Evolutionary conservation across 2,113 vertebrate genomes (phyloP).

Genomic region (Gymnocephalus cernua): DNA sequence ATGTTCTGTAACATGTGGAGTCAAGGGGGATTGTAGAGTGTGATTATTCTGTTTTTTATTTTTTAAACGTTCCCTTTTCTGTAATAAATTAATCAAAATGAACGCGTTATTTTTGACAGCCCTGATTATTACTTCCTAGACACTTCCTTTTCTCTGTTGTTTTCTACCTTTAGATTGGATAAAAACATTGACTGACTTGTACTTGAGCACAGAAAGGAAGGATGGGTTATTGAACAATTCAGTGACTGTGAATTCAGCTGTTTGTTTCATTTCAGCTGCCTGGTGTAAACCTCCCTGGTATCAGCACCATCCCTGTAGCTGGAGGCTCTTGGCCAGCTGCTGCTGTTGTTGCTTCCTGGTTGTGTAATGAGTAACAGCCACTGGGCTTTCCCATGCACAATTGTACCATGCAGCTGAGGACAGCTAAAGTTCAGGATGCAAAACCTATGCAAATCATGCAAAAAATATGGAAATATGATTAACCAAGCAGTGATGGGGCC

Average conservation of each 20-base stretch:
- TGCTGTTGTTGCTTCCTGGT: conserved; percentile 54
- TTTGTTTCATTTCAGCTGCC: conserved; percentile 38
- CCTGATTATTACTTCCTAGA: too few species aligned
- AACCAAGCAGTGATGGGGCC: not conserved
- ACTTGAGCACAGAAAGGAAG: not conserved
- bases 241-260: conserved; percentile 40
- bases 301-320: conserved; percentile 24
- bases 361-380: conserved; percentile 61
- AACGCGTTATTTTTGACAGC: too few species aligned
- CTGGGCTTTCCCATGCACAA: conserved; percentile 55
- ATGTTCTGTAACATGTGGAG: too few species aligned
- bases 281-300: conserved; percentile 23
- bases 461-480: conserved; percentile 71
- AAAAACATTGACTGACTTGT: not conserved
- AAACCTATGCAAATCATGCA: conserved; percentile 81
- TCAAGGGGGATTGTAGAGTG: too few species aligned
- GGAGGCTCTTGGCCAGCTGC: conserved; percentile 49
- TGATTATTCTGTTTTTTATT: too few species aligned
- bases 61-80: too few species aligned
- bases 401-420: conserved; percentile 48
- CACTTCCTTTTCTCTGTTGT: not conserved
- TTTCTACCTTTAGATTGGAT: not conserved
- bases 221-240: not conserved
- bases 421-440: conserved; percentile 68
- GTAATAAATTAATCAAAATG: too few species aligned